Evolutionary conservation across 2,797 vertebrate species (phyloP).

Genomic region (Macrochelys suwanniensis): DNA sequence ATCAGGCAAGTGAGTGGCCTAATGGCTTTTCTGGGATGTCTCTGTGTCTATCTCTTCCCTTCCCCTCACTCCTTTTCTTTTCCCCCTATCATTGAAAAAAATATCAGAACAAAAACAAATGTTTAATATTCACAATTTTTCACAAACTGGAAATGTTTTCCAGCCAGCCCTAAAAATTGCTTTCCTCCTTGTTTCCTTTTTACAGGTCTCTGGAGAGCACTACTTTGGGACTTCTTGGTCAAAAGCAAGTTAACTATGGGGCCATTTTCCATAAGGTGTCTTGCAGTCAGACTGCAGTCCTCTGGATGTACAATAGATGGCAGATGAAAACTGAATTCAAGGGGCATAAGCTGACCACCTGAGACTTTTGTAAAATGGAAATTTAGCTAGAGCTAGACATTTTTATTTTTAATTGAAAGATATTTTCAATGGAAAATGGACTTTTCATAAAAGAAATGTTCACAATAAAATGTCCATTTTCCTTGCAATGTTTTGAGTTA

Average conservation of each 20-base stretch:
- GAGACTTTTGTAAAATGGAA: too few species aligned
- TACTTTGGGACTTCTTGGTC: not conserved
- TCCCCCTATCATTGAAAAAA: too few species aligned
- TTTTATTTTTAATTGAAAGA: not conserved
- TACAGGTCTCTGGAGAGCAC: not conserved
- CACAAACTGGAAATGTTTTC: too few species aligned
- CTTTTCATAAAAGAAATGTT: not conserved
- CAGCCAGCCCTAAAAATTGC: not conserved
- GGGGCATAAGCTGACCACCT: not conserved
- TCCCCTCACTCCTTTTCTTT: too few species aligned
- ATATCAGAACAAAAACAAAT: too few species aligned
- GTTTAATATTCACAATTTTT: too few species aligned
- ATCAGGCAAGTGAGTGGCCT: too few species aligned
- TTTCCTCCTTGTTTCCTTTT: not conserved
- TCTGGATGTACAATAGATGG: not conserved
- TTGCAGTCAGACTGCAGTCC: not conserved
- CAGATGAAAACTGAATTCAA: not conserved
- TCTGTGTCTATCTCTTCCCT: too few species aligned
- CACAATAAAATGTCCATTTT: not conserved
- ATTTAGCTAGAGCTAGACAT: not conserved
- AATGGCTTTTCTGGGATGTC: too few species aligned
- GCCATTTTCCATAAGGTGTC: not conserved
- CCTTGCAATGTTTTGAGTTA: not conserved
- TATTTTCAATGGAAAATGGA: not conserved
- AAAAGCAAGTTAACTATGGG: not conserved